Percentiles rank a stretch among this genome's conserved stretches.
Conservation (phyloP, 1,140 invertebrate genomes). For the Rhynchophorus ferrugineus region DNA sequence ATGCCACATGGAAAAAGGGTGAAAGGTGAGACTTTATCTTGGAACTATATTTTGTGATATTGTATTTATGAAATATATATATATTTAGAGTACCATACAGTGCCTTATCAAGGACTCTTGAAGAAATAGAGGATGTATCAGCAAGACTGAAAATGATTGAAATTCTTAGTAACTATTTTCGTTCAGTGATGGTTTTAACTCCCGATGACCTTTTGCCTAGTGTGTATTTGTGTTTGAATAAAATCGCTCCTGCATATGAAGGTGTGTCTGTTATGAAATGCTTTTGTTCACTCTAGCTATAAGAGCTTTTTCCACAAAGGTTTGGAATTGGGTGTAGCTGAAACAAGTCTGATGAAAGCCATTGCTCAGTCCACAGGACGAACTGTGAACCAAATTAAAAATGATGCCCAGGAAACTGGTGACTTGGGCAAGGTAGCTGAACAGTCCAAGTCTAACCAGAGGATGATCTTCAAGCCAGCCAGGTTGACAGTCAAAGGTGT, state of each 20-base stretch:
- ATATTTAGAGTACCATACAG: conserved; percentile 80
- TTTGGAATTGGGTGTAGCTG: conserved; percentile 71
- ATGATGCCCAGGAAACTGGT: conserved; percentile 69
- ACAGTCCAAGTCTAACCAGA: conserved; percentile 79
- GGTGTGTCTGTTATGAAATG: conserved; percentile 43
- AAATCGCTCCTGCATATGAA: conserved; percentile 90
- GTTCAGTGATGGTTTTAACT: conserved; percentile 82
- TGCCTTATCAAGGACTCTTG: conserved; percentile 83
- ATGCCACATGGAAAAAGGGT: conserved; percentile 77
- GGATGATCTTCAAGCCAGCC: conserved; percentile 76
- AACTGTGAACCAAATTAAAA: conserved; percentile 77
- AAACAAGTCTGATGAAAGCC: conserved; percentile 89
- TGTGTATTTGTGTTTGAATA: conserved; percentile 93
- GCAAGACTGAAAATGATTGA: conserved; percentile 91
- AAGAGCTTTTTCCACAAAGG: too few species aligned
- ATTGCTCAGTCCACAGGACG: conserved; percentile 89
- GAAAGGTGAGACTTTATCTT: conserved; percentile 51
- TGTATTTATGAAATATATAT: conserved; percentile 13
- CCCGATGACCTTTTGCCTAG: conserved; percentile 84
- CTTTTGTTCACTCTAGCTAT: too few species aligned
- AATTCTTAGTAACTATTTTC: conserved; percentile 88
- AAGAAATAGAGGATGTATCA: conserved; percentile 83
- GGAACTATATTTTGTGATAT: conserved; percentile 7
- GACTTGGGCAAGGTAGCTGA: conserved; percentile 94
- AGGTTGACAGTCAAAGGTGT: conserved; percentile 62